Evolutionary conservation across 2,888 invertebrate species (phyloP).

Genomic region (Mayetiola destructor): DNA sequence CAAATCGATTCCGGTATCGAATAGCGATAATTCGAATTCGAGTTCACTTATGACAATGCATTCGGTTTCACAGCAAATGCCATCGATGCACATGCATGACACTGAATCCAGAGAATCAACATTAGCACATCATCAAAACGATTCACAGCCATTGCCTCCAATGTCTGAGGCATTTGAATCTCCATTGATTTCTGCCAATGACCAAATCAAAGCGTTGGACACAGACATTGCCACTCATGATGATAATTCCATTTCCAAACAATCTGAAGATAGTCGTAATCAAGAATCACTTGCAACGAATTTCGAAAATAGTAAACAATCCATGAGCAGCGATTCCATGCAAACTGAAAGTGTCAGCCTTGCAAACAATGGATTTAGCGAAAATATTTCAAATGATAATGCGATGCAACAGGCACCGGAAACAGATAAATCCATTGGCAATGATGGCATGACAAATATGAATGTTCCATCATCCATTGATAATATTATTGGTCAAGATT

Average conservation of each 20-base stretch:
- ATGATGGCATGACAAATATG: constrained; percentile 17
- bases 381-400: constrained; percentile 6
- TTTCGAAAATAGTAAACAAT: constrained; percentile 4
- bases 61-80: constrained; percentile 19
- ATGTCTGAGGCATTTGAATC: neutral
- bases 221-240: neutral
- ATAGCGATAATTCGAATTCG: constrained; percentile 23
- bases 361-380: neutral
- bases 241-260: neutral
- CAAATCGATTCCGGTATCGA: constrained; percentile 14
- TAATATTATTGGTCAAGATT: neutral
- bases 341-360: neutral
- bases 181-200: neutral
- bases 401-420: constrained; percentile 15
- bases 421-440: constrained; percentile 16
- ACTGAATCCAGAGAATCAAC: constrained; percentile 7
- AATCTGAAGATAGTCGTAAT: neutral
- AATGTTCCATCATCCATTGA: neutral
- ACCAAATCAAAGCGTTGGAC: constrained; percentile 1
- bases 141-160: neutral
- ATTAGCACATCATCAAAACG: constrained; percentile 13
- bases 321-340: neutral
- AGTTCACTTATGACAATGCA: constrained; percentile 1
- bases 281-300: neutral
- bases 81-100: constrained; percentile 3